Evolutionary conservation across 2,888 invertebrate species (phyloP).

Genomic region (Romanomermis culicivorax): DNA sequence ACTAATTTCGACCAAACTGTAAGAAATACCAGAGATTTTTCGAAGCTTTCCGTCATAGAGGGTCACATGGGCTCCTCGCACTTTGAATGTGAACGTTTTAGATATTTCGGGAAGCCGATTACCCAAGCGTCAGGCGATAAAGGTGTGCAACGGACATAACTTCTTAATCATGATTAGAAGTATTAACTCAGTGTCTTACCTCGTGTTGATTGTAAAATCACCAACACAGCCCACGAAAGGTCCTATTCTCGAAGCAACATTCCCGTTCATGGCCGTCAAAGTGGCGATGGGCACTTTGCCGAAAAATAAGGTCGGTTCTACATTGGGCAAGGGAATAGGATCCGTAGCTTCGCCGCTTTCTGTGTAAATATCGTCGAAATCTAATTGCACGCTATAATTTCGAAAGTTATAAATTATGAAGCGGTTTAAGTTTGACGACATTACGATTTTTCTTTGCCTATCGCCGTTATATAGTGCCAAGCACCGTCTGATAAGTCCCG

Average conservation of each 20-base stretch:
- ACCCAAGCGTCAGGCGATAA: no score
- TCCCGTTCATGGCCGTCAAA: conserved; percentile 31
- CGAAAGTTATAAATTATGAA: neutral
- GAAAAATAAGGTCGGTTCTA: conserved; percentile 41
- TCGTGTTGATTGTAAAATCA: conserved; percentile 67
- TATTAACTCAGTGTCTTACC: no score
- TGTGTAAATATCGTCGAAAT: conserved; percentile 59
- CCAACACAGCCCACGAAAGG: conserved; percentile 72
- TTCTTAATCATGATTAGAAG: no score
- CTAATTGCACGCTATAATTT: conserved; percentile 36
- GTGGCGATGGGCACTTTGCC: conserved; percentile 57
- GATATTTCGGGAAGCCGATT: no score
- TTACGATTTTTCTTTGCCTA: conserved; percentile 40
- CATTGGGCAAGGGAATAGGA: neutral
- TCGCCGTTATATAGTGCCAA: conserved; percentile 80
- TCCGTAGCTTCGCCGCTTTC: conserved; percentile 15
- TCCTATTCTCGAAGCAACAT: conserved; percentile 19
- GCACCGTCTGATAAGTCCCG: conserved; percentile 43
- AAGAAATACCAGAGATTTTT: no score
- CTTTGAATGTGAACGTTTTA: no score
- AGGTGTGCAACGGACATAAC: no score
- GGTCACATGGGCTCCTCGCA: no score
- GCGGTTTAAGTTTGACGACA: neutral
- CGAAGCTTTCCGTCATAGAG: no score
- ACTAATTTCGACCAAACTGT: no score